Conservation (phyloP, 2,888 invertebrate genomes). For the Meta bourneti region DNA sequence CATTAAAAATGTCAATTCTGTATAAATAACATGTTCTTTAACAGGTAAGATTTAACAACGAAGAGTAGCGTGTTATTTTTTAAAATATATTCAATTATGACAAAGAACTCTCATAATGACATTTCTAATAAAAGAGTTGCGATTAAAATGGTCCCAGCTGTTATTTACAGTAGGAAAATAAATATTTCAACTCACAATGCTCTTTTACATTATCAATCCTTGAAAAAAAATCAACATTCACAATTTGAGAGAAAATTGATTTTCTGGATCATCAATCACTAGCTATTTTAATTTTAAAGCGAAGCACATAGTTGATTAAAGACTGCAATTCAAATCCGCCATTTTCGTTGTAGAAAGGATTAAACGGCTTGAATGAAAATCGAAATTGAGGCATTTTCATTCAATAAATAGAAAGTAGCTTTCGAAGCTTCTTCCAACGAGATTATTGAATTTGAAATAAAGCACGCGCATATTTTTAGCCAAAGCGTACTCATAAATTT, state of each 20-base stretch:
- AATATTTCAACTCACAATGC: neutral
- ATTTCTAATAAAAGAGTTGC: neutral
- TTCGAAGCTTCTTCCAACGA: no score
- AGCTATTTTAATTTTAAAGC: neutral
- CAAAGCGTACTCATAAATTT: no score
- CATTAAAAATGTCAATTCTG: no score
- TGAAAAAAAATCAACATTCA: neutral
- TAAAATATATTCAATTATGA: neutral
- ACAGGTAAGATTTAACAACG: no score
- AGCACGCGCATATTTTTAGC: no score
- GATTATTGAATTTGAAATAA: no score
- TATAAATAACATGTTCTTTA: no score
- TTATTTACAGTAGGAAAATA: neutral
- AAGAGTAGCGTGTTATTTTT: neutral
- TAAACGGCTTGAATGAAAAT: neutral
- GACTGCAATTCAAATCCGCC: neutral
- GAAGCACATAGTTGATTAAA: neutral
- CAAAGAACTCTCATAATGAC: neutral
- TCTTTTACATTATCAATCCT: neutral
- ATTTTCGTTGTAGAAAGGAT: neutral
- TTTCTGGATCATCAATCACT: neutral
- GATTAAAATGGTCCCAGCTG: neutral
- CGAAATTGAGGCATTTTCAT: no score
- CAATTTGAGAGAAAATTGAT: neutral
- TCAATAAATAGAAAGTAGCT: no score